Evolutionary conservation across 2,797 vertebrate species (phyloP).

Genomic region (Sylvilagus floridanus): DNA sequence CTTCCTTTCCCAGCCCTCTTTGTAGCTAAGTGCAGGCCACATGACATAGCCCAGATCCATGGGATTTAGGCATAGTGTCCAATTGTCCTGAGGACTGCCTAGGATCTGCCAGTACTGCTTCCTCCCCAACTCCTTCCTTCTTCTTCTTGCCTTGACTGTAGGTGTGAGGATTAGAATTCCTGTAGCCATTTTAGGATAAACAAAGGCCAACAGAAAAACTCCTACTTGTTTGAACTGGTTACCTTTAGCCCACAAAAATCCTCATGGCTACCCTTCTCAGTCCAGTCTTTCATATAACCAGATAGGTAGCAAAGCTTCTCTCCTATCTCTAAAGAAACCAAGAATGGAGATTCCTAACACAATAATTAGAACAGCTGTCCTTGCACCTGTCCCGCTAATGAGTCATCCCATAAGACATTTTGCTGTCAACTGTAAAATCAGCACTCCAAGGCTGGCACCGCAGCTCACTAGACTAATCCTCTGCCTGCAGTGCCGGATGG

Average conservation of each 20-base stretch:
- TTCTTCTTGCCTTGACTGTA: not conserved
- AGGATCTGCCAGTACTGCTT: not conserved
- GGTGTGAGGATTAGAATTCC: not conserved
- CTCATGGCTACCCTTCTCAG: not conserved
- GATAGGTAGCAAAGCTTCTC: constrained; percentile 8
- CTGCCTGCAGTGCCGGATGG: too few relatives aligned
- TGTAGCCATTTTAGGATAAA: not conserved
- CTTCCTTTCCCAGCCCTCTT: constrained; percentile 14
- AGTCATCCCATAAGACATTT: constrained; percentile 43
- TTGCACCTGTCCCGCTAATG: constrained; percentile 68
- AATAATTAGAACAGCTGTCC: constrained; percentile 57
- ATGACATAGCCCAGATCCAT: not conserved
- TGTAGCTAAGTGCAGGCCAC: not conserved
- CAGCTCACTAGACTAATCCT: too few relatives aligned
- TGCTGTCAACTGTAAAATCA: constrained; percentile 60
- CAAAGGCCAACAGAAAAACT: constrained; percentile 31
- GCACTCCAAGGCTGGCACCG: not conserved
- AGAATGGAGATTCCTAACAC: constrained; percentile 19
- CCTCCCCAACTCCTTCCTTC: not conserved
- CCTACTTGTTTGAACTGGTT: not conserved
- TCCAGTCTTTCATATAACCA: constrained; percentile 8
- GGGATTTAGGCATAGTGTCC: not conserved
- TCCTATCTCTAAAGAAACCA: constrained; percentile 28
- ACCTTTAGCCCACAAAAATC: not conserved
- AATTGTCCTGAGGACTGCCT: not conserved